Percentiles rank a stretch among this genome's conserved stretches.
Evolutionary conservation across 2,888 invertebrate genomes (phyloP).

Genomic region (Rhingia campestris): DNA sequence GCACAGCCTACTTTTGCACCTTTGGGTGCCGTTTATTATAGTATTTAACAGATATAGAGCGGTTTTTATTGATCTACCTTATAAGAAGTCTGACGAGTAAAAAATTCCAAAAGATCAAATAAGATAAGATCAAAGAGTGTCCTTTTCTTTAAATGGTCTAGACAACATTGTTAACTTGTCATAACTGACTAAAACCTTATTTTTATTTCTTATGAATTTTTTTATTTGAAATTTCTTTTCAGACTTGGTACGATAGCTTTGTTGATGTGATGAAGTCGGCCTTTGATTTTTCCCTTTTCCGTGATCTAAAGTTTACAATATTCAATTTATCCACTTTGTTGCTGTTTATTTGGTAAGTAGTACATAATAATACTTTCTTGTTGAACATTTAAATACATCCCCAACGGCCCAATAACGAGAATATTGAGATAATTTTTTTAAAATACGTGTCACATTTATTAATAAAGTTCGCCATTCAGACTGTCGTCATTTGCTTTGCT

Average conservation of each 20-base stretch:
- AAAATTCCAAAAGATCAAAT: too few relatives aligned
- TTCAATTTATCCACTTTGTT: slow-evolving; percentile 93
- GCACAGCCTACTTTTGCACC: too few relatives aligned
- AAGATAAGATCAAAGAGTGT: too few relatives aligned
- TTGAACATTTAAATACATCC: slow-evolving; percentile 47
- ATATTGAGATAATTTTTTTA: background rate
- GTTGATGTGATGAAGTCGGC: slow-evolving; percentile 87
- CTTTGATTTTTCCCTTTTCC: slow-evolving; percentile 91
- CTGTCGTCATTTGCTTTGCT: slow-evolving; percentile 26
- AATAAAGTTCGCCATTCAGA: slow-evolving; percentile 13
- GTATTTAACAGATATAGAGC: too few relatives aligned
- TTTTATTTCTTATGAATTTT: slow-evolving; percentile 10
- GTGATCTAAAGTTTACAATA: slow-evolving; percentile 90
- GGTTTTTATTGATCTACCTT: too few relatives aligned
- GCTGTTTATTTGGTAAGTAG: slow-evolving; percentile 95
- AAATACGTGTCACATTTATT: slow-evolving; percentile 58
- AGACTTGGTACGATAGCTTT: slow-evolving; percentile 89
- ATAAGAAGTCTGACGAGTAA: too few relatives aligned
- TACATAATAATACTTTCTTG: slow-evolving; percentile 24
- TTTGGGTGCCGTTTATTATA: too few relatives aligned
- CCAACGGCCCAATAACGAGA: slow-evolving; percentile 32
- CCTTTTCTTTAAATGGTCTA: too few relatives aligned
- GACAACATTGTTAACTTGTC: too few relatives aligned
- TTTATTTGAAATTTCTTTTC: slow-evolving; percentile 78
- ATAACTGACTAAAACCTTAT: too few relatives aligned